These are phyloP conservation scores for Heteromormyrus szaboi DNA, from an alignment of 2,797 vertebrate species.

Conservation along the genomic window DNA sequence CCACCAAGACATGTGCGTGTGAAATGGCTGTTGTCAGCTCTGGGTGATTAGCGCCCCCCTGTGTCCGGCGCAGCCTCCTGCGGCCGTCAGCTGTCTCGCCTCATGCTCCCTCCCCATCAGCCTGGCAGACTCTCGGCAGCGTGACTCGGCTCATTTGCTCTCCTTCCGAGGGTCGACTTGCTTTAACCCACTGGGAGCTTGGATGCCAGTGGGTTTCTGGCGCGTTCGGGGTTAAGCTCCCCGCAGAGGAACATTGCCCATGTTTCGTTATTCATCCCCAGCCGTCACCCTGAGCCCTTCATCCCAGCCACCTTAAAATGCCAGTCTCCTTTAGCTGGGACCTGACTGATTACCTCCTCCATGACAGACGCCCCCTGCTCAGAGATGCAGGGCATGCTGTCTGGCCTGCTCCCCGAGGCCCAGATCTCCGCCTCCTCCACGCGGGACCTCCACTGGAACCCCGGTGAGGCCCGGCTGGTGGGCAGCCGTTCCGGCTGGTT, in stretches of 20 bases:
- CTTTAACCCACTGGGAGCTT: not conserved
- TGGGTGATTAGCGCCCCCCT: not conserved
- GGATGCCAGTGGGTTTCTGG: not conserved
- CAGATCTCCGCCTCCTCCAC: constrained; percentile 89
- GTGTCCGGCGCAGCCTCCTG: not conserved
- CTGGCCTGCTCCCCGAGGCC: constrained; percentile 79
- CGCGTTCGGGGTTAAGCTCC: not conserved
- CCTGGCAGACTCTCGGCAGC: not conserved
- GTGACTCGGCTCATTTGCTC: not conserved
- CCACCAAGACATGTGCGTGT: not conserved
- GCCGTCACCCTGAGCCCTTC: constrained; percentile 5
- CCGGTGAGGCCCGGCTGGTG: constrained; percentile 77
- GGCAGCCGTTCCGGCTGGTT: constrained; percentile 95
- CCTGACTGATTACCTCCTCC: not conserved
- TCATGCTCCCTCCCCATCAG: not conserved
- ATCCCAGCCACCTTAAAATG: constrained; percentile 11
- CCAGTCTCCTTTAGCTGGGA: not conserved
- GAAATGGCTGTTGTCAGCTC: not conserved
- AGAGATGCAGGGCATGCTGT: constrained; percentile 87
- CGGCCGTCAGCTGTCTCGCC: not conserved
- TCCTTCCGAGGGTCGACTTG: not conserved
- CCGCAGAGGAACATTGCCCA: not conserved
- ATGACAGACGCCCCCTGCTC: constrained; percentile 82
- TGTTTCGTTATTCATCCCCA: constrained; percentile 8
- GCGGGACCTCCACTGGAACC: constrained; percentile 81